These are phyloP conservation scores for Apamea anceps DNA, from an alignment of 2,888 invertebrate species.

Conservation along the genomic window DNA sequence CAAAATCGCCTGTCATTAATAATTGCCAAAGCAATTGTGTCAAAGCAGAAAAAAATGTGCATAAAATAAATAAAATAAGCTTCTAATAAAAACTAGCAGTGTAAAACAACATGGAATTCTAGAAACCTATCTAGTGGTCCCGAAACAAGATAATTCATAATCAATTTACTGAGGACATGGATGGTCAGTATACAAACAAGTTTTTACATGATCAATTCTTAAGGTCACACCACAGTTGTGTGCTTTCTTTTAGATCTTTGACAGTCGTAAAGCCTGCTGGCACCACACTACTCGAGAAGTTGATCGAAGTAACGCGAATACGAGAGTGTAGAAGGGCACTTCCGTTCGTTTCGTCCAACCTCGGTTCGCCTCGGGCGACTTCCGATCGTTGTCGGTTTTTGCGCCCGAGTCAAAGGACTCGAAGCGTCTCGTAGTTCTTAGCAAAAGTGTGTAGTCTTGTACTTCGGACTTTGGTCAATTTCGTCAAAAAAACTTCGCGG, in stretches of 20 bases:
- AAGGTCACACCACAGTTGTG: background rate
- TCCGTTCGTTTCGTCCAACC: no score
- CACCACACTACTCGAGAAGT: no score
- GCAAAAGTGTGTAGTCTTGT: no score
- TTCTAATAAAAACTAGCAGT: constrained; percentile 5
- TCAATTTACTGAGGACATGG: background rate
- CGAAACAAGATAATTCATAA: background rate
- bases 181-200: constrained; percentile 22
- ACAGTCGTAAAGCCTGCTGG: background rate
- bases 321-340: no score
- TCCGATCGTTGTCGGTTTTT: no score
- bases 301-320: no score
- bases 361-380: no score
- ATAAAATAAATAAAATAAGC: background rate
- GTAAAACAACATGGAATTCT: constrained; percentile 34
- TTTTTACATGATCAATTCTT: background rate
- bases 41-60: constrained; percentile 1
- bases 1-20: constrained; percentile 18
- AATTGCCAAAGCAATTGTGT: constrained; percentile 1
- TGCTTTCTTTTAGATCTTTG: background rate
- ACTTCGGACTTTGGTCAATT: no score
- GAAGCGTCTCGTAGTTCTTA: no score
- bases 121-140: background rate
- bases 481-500: no score
- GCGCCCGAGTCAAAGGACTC: no score